phyloP scores from a whole-genome alignment of 1,140 invertebrate genomes.

The Temnothorax nylanderi region DNA sequence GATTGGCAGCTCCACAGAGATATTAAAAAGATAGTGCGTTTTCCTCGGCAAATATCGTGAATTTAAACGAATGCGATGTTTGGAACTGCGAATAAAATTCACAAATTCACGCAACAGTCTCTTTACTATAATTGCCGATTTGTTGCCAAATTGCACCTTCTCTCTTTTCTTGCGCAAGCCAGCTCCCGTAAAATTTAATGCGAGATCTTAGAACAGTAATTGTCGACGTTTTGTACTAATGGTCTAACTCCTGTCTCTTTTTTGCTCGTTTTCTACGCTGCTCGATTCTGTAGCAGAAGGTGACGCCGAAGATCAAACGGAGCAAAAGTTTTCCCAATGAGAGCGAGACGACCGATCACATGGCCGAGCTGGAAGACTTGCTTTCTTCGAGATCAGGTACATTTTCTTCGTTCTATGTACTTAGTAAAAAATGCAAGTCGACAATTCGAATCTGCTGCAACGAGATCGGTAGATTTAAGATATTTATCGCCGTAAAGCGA shows the following conservation, averaged over 20 bases:
- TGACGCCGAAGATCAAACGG: conserved; percentile 79
- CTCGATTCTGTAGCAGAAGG: conserved; percentile 71
- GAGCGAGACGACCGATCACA: conserved; percentile 77
- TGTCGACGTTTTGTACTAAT: conserved; percentile 51
- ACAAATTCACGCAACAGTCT: not conserved
- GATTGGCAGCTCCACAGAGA: not conserved
- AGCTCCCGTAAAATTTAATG: not conserved
- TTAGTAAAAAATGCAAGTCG: not conserved
- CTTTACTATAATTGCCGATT: not conserved
- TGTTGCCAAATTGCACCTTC: not conserved
- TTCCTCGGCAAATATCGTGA: not conserved
- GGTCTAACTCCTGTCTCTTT: conserved; percentile 61
- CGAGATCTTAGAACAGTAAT: not conserved
- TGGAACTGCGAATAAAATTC: not conserved
- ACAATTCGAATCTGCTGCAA: not conserved
- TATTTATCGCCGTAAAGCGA: not conserved
- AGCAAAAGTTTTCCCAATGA: conserved; percentile 81
- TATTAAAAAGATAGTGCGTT: not conserved
- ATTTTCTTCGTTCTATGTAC: not conserved
- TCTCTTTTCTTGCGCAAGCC: not conserved
- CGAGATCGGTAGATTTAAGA: not conserved
- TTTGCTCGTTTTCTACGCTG: conserved; percentile 56
- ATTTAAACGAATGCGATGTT: not conserved
- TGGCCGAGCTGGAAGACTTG: conserved; percentile 78
- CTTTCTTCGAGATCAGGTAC: conserved; percentile 80